Evolutionary conservation across 2,888 invertebrate species (phyloP).

Genomic region (Papilio gigon): DNA sequence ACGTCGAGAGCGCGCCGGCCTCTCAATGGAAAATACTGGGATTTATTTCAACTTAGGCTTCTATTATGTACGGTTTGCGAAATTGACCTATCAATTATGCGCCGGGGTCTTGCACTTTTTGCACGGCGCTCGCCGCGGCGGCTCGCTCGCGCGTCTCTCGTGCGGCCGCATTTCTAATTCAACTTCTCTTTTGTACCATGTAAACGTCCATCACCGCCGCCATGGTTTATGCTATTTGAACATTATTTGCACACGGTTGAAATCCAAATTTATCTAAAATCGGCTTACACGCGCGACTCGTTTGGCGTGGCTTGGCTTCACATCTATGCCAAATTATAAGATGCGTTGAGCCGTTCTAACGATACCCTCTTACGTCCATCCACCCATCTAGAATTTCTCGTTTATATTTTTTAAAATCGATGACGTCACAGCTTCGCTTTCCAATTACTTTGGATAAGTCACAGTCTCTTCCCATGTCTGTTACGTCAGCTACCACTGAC

Average conservation of each 20-base stretch:
- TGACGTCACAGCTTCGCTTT: too few species aligned
- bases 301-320: too few species aligned
- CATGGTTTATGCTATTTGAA: background rate
- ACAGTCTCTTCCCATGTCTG: too few species aligned
- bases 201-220: conserved; percentile 8
- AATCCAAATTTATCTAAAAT: too few species aligned
- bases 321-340: too few species aligned
- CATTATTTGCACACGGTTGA: background rate
- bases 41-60: conserved; percentile 36
- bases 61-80: conserved; percentile 40
- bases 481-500: too few species aligned
- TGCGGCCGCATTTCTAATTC: conserved; percentile 8
- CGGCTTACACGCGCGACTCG: too few species aligned
- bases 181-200: conserved; percentile 9
- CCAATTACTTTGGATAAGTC: too few species aligned
- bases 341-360: too few species aligned
- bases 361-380: too few species aligned
- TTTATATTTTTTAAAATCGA: too few species aligned
- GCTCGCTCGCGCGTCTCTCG: background rate
- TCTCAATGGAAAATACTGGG: conserved; percentile 44
- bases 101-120: conserved; percentile 26
- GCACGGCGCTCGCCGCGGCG: background rate
- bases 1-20: conserved; percentile 52
- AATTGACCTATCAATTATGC: conserved; percentile 41
- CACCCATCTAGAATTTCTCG: too few species aligned